phyloP scores from a whole-genome alignment of 1,140 invertebrate species.

The Stenopsyche tienmushanensis region DNA sequence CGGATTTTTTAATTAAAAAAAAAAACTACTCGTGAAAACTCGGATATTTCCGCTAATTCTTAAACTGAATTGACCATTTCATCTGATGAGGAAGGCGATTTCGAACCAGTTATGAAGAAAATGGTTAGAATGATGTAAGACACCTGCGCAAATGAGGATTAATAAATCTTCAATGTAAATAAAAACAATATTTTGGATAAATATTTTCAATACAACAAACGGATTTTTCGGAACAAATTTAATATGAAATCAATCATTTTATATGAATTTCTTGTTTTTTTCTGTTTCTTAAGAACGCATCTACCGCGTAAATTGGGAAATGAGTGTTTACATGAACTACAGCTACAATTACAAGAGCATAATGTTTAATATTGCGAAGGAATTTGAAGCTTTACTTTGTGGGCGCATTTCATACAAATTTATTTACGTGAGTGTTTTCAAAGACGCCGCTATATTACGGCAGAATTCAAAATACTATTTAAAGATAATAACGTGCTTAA shows the following conservation, averaged over 20 bases:
- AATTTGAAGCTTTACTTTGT: neutral
- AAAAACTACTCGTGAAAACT: no score
- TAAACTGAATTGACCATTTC: no score
- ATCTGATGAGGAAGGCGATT: no score
- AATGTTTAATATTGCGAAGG: neutral
- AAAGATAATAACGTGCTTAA: neutral
- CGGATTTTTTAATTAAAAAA: no score
- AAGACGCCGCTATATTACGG: neutral
- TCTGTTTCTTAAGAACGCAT: neutral
- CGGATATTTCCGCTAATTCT: no score
- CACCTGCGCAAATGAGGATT: neutral
- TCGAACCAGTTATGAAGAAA: no score
- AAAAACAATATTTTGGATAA: no score
- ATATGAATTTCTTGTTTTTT: neutral
- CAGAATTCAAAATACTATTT: neutral
- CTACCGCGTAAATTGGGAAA: neutral
- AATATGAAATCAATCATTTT: neutral
- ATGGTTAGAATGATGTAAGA: neutral
- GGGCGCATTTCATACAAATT: neutral
- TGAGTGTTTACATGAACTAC: neutral
- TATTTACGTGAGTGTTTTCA: neutral
- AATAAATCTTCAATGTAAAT: no score
- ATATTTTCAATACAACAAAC: slow-evolving; percentile 1
- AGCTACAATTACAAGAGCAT: neutral
- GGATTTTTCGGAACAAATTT: neutral